Conservation (phyloP, 1,140 invertebrate species). For the Sminthurinus signatus region DNA sequence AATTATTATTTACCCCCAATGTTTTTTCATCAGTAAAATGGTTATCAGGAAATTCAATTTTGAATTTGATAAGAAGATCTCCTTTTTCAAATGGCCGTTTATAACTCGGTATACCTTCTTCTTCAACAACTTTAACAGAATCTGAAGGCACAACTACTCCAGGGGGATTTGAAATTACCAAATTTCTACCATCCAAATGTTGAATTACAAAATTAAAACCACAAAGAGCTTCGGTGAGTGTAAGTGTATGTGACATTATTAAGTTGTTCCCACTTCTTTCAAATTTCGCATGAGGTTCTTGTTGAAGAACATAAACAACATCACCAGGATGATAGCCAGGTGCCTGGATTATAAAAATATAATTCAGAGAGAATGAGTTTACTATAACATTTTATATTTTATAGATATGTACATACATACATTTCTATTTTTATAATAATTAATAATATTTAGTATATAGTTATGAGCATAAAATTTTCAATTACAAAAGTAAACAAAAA, state of each 20-base stretch:
- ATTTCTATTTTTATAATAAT: too few relatives aligned
- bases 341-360: too few relatives aligned
- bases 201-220: constrained; percentile 74
- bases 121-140: constrained; percentile 52
- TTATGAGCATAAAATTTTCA: too few relatives aligned
- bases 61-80: constrained; percentile 79
- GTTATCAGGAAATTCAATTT: constrained; percentile 72
- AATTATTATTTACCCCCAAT: constrained; percentile 50
- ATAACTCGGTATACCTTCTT: constrained; percentile 85
- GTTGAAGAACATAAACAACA: constrained; percentile 76
- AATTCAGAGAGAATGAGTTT: too few relatives aligned
- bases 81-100: constrained; percentile 77
- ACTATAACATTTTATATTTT: too few relatives aligned
- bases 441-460: too few relatives aligned
- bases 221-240: constrained; percentile 80
- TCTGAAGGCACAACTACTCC: constrained; percentile 66
- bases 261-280: constrained; percentile 68
- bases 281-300: constrained; percentile 71
- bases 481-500: too few relatives aligned
- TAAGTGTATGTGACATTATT: constrained; percentile 63
- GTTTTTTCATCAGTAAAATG: constrained; percentile 65
- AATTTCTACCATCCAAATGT: constrained; percentile 74
- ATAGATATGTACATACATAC: too few relatives aligned
- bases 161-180: constrained; percentile 63
- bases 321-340: constrained; percentile 77